Percentiles rank a stretch among this genome's conserved stretches.
These are phyloP conservation scores for Naso thynnoides DNA, from an alignment of 2,797 vertebrate genomes.

Conservation along the genomic window DNA sequence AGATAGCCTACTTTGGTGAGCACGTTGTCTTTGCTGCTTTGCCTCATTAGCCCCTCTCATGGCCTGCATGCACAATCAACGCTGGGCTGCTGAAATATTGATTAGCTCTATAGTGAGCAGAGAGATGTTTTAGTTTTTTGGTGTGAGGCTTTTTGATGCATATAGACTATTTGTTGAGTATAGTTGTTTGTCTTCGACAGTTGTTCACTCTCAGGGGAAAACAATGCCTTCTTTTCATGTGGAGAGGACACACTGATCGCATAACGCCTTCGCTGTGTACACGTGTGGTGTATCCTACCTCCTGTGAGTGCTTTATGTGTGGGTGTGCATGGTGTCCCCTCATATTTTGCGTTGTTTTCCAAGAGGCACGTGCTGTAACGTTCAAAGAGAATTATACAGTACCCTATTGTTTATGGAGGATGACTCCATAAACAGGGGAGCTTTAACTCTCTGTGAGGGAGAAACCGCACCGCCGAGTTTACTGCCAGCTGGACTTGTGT, in stretches of 20 bases:
- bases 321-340: conserved; percentile 45
- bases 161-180: conserved; percentile 63
- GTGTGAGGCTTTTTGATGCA: conserved; percentile 39
- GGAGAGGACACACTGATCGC: conserved; percentile 65
- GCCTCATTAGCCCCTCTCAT: conserved; percentile 73
- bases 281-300: conserved; percentile 24
- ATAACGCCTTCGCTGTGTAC: conserved; percentile 32
- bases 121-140: conserved; percentile 29
- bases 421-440: conserved; percentile 70
- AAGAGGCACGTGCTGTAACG: conserved; percentile 53
- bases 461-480: conserved; percentile 32
- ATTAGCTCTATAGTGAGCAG: conserved; percentile 61
- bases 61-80: conserved; percentile 75
- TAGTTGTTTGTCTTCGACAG: conserved; percentile 62
- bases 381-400: conserved; percentile 81
- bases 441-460: conserved; percentile 59
- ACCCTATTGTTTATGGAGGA: conserved; percentile 68
- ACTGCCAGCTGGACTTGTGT: conserved; percentile 73
- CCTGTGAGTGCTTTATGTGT: conserved; percentile 21
- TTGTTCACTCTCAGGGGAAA: conserved; percentile 68
- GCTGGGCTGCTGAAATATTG: conserved; percentile 78
- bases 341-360: conserved; percentile 73
- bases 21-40: conserved; percentile 67
- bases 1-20: conserved; percentile 61
- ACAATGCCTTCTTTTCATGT: conserved; percentile 63